A percentile compares a stretch with the other conserved stretches of the same genome.
phyloP scores from a whole-genome alignment of 2,113 vertebrate genomes.

The Machaerirhynchus nigripectus region DNA sequence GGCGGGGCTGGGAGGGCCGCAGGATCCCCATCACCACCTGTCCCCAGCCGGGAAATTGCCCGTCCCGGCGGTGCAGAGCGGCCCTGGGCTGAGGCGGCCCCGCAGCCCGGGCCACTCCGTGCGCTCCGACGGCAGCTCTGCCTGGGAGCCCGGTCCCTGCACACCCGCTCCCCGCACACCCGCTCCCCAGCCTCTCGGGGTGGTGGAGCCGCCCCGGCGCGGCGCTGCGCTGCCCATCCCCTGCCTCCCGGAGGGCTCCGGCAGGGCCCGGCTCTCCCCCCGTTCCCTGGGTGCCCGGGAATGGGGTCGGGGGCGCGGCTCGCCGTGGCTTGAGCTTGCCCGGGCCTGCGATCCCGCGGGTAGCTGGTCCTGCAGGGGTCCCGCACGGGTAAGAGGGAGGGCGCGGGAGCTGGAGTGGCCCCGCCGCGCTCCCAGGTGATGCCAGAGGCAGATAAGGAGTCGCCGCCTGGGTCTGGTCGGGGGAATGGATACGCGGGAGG shows the following conservation, averaged over 20 bases:
- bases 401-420: background rate
- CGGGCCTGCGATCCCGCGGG: background rate
- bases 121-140: background rate
- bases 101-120: background rate
- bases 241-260: background rate
- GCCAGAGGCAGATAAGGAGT: background rate
- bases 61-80: background rate
- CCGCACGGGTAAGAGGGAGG: background rate
- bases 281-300: no score
- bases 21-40: background rate
- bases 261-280: background rate
- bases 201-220: background rate
- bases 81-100: background rate
- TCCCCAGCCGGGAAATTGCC: background rate
- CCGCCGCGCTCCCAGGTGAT: background rate
- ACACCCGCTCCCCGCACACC: background rate
- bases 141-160: no score
- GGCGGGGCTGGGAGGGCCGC: background rate
- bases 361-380: background rate
- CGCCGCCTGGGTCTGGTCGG: background rate
- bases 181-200: background rate
- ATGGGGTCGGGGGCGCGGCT: background rate
- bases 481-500: background rate
- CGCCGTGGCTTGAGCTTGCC: no score
- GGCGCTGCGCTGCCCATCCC: background rate